phyloP scores from a whole-genome alignment of 2,797 vertebrate species.

The Liasis olivaceus region DNA sequence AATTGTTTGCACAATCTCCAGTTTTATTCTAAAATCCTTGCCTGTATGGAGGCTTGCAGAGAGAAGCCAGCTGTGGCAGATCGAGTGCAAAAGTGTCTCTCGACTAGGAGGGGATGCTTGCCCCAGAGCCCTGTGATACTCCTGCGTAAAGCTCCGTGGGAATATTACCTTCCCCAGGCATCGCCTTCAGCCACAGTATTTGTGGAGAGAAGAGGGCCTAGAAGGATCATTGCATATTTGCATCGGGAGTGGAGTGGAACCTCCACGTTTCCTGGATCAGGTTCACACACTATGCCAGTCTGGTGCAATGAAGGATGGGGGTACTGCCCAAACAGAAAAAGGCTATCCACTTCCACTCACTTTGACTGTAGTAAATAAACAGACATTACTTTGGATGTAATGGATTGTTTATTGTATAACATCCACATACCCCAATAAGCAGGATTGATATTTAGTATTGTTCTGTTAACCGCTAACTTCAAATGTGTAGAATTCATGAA shows the following conservation, averaged over 20 bases:
- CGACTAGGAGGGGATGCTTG: neutral
- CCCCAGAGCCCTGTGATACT: neutral
- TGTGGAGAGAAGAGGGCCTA: neutral
- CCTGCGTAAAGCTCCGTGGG: neutral
- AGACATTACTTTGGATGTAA: neutral
- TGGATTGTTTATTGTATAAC: neutral
- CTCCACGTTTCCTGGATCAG: neutral
- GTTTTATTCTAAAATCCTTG: neutral
- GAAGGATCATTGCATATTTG: too few relatives aligned
- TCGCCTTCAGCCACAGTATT: neutral
- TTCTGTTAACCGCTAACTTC: neutral
- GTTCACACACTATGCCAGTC: neutral
- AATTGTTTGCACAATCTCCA: neutral
- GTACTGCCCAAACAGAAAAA: neutral
- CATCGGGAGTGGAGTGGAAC: neutral
- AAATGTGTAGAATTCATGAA: fast-evolving
- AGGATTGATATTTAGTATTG: neutral
- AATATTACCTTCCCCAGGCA: neutral
- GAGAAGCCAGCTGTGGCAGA: neutral
- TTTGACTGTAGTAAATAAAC: neutral
- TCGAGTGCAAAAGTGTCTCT: neutral
- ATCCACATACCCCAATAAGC: neutral
- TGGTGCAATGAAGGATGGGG: neutral
- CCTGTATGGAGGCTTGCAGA: neutral
- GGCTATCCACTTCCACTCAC: neutral